Evolutionary conservation across 2,888 invertebrate genomes (phyloP).

Genomic region (Leptopilina drosophilae): DNA sequence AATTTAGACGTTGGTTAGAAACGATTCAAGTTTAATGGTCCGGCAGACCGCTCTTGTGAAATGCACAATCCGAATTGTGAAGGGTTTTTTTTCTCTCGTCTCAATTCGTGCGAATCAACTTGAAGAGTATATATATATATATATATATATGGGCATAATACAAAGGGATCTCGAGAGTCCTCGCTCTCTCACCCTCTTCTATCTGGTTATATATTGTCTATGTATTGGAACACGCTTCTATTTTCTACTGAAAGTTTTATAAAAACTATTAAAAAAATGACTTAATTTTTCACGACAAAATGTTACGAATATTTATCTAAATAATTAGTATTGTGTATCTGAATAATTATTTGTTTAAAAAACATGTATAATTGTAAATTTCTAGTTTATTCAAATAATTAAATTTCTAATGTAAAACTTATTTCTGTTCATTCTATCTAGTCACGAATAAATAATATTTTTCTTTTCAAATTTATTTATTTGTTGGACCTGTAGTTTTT

Average conservation of each 20-base stretch:
- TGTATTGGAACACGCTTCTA: background rate
- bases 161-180: conserved; percentile 38
- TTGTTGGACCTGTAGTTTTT: too few species aligned
- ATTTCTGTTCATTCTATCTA: too few species aligned
- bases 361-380: too few species aligned
- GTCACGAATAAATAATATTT: too few species aligned
- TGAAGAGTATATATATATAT: background rate
- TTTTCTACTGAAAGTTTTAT: background rate
- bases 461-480: too few species aligned
- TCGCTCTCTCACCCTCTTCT: conserved; percentile 16
- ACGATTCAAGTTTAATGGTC: conserved; percentile 67
- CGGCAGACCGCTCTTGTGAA: conserved; percentile 54
- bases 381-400: too few species aligned
- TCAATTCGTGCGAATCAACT: conserved; percentile 35
- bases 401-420: too few species aligned
- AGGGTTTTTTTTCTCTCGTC: conserved; percentile 54
- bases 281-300: too few species aligned
- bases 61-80: conserved; percentile 53
- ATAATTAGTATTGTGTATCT: too few species aligned
- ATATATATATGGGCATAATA: background rate
- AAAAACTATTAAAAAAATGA: too few species aligned
- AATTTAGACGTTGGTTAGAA: conserved; percentile 60
- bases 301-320: too few species aligned
- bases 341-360: too few species aligned
- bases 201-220: conserved; percentile 15